phyloP scores from a whole-genome alignment of 2,113 vertebrate genomes.

The Riparia riparia region DNA sequence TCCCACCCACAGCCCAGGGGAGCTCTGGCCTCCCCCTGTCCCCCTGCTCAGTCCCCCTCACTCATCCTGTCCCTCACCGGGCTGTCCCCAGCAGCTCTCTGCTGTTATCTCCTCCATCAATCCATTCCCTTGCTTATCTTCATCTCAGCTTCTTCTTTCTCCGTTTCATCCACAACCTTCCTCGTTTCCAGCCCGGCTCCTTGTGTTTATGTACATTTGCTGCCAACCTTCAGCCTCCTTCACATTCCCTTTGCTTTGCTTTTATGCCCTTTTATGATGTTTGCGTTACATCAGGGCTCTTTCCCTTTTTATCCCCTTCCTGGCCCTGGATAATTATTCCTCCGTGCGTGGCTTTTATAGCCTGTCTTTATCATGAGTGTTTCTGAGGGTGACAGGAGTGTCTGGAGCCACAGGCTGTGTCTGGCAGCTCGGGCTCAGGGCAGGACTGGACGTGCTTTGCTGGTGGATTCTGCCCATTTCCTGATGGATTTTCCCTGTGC shows the following conservation, averaged over 20 bases:
- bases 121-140: background rate
- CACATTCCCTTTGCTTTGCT: constrained; percentile 43
- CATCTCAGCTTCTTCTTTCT: background rate
- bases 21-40: background rate
- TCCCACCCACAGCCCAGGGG: fast-evolving
- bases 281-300: constrained; percentile 48
- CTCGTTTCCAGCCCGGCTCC: background rate
- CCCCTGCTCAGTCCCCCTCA: background rate
- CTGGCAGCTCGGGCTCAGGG: background rate
- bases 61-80: background rate
- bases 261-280: constrained; percentile 64
- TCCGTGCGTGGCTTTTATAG: constrained; percentile 31
- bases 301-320: constrained; percentile 53
- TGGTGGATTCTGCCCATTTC: background rate
- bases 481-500: background rate
- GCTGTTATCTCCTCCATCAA: background rate
- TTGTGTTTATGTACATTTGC: constrained; percentile 24
- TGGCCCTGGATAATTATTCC: constrained; percentile 16
- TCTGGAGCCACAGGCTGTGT: background rate
- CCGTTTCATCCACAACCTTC: background rate
- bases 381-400: constrained; percentile 34
- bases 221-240: constrained; percentile 56
- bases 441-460: background rate
- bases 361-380: constrained; percentile 23
- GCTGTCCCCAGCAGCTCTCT: background rate